Percentiles rank a stretch among this genome's conserved stretches.
phyloP scores from a whole-genome alignment of 2,888 invertebrate species.

The Alentia gelatinosa region DNA sequence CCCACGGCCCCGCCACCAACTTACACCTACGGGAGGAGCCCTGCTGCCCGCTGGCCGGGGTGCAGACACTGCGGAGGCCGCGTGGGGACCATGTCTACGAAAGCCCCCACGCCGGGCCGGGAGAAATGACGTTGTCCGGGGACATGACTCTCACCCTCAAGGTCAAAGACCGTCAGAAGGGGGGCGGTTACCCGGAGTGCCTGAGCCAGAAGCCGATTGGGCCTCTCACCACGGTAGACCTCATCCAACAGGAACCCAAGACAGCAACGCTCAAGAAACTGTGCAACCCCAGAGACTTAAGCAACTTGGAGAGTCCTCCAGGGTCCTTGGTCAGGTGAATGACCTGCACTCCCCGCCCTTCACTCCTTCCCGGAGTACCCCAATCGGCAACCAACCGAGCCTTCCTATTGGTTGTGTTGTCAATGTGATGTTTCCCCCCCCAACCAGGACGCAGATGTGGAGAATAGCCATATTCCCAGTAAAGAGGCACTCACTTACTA shows the following conservation, averaged over 20 bases:
- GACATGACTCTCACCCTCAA: slow-evolving; percentile 21
- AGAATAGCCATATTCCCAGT: no score
- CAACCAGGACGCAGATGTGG: not conserved
- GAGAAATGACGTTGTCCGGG: slow-evolving; percentile 27
- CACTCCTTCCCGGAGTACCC: no score
- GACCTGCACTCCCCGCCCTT: not conserved
- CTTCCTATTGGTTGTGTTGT: not conserved
- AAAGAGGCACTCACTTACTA: no score
- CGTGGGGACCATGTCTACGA: slow-evolving; percentile 23
- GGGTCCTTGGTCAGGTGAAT: not conserved
- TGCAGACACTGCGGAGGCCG: not conserved
- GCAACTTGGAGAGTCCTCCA: slow-evolving; percentile 8
- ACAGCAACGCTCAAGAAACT: slow-evolving; percentile 27
- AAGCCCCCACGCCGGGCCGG: not conserved
- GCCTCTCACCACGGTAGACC: slow-evolving; percentile 6
- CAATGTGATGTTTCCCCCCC: not conserved
- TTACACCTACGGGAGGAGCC: slow-evolving; percentile 23
- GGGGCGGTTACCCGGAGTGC: not conserved
- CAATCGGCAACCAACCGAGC: no score
- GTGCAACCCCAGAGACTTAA: slow-evolving; percentile 8
- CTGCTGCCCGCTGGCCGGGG: not conserved
- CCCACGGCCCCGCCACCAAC: slow-evolving; percentile 34
- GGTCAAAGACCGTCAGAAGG: slow-evolving; percentile 20
- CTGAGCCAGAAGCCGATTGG: not conserved
- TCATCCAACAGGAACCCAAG: slow-evolving; percentile 34